These are phyloP conservation scores for Mesoclemmys tuberculata DNA, from an alignment of 2,113 vertebrate species.

Conservation along the genomic window DNA sequence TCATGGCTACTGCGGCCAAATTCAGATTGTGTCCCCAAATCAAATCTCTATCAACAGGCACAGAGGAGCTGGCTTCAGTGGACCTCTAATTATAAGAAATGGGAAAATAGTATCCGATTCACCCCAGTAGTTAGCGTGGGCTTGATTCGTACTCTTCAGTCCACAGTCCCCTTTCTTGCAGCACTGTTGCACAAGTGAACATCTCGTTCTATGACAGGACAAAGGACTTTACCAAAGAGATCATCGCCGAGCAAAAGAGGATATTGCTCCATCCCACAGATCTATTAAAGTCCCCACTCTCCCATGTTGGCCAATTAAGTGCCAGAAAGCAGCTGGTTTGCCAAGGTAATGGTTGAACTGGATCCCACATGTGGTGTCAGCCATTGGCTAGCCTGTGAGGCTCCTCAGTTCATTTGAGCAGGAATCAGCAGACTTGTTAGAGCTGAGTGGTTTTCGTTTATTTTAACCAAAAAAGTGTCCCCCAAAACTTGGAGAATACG, in stretches of 20 bases:
- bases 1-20: not conserved
- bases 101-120: not conserved
- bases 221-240: not conserved
- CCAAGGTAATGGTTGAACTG: not conserved
- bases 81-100: not conserved
- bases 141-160: not conserved
- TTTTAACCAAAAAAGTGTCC: not conserved
- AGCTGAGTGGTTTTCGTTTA: accelerated
- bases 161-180: not conserved
- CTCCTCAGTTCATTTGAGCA: not conserved
- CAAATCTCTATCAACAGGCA: not conserved
- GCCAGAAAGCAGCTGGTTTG: not conserved
- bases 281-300: not conserved
- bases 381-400: not conserved
- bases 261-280: not conserved
- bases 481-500: not conserved
- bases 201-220: not conserved
- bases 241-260: not conserved
- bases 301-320: not conserved
- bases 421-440: not conserved
- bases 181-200: not conserved
- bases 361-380: not conserved
- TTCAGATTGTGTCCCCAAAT: not conserved
- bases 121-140: not conserved
- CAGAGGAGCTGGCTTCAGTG: not conserved